Conservation (phyloP, 2,888 invertebrate genomes). For the Sipunculus nudus region DNA sequence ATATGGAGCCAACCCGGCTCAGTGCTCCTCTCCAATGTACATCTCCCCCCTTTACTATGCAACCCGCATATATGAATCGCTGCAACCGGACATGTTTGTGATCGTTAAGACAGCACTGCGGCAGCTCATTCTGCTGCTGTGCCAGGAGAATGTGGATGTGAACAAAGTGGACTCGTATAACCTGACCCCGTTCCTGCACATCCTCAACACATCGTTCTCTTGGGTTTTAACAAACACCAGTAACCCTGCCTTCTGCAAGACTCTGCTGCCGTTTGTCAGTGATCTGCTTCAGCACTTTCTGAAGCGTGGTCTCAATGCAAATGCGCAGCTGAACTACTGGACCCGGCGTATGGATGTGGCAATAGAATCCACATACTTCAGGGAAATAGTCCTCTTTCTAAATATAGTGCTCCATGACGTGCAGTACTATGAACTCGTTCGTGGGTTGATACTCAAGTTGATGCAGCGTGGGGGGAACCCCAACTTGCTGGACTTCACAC, state of each 20-base stretch:
- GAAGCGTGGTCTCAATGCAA: conserved; percentile 35
- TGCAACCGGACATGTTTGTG: conserved; percentile 44
- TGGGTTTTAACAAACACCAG: conserved; percentile 32
- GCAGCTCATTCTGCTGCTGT: conserved; percentile 36
- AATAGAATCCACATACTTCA: conserved; percentile 40
- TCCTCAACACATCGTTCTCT: conserved; percentile 31
- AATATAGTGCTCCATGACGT: conserved; percentile 30
- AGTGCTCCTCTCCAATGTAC: conserved; percentile 27
- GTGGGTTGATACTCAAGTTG: conserved; percentile 29
- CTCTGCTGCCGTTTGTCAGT: conserved; percentile 36
- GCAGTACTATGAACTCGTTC: conserved; percentile 29
- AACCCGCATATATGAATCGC: conserved; percentile 39
- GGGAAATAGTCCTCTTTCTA: conserved; percentile 34
- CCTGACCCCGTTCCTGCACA: conserved; percentile 34
- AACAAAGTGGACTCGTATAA: conserved; percentile 38
- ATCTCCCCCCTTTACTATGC: conserved; percentile 43
- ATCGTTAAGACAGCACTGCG: conserved; percentile 39
- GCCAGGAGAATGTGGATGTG: conserved; percentile 34
- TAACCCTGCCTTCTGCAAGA: conserved; percentile 33
- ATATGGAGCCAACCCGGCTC: conserved; percentile 35
- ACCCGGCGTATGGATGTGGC: conserved; percentile 38
- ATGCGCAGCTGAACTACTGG: conserved; percentile 35
- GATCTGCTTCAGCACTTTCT: conserved; percentile 34
- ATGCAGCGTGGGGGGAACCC: conserved; percentile 39
- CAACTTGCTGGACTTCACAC: conserved; percentile 35